Conservation (phyloP, 2,113 vertebrate species). For the Apeltes quadracus region DNA sequence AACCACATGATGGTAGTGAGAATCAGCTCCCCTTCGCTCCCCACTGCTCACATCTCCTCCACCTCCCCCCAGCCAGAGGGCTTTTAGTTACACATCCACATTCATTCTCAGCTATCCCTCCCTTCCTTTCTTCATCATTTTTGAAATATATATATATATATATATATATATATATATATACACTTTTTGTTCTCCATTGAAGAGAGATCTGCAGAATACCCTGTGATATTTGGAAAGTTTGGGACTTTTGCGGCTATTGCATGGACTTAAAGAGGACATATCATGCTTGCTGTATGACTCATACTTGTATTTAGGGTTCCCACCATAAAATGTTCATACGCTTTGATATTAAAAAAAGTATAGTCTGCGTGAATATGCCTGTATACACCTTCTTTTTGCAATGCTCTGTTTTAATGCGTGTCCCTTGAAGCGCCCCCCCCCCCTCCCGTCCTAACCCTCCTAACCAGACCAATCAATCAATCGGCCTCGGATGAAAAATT, state of each 20-base stretch:
- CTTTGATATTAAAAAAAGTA: too few relatives aligned
- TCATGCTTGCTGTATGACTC: too few relatives aligned
- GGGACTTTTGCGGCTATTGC: constrained; percentile 12
- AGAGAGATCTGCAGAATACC: constrained; percentile 16
- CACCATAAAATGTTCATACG: too few relatives aligned
- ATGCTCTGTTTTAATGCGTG: too few relatives aligned
- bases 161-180: constrained; percentile 35
- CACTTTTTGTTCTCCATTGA: constrained; percentile 30
- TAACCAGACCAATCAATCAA: too few relatives aligned
- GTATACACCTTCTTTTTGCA: too few relatives aligned
- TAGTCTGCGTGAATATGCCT: too few relatives aligned
- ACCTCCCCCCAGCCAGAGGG: constrained; percentile 69
- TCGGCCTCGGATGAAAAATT: too few relatives aligned
- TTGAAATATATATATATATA: constrained; percentile 22
- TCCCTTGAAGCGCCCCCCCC: too few relatives aligned
- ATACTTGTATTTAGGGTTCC: too few relatives aligned
- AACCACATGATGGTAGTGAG: constrained; percentile 68
- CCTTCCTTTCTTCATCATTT: constrained; percentile 56
- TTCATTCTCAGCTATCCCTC: constrained; percentile 55
- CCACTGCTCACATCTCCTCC: constrained; percentile 58
- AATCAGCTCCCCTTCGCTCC: constrained; percentile 60
- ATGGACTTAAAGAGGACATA: constrained; percentile 6
- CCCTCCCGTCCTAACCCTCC: too few relatives aligned
- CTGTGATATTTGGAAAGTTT: constrained; percentile 16
- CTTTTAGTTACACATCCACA: constrained; percentile 71